A percentile compares a stretch with the other conserved stretches of the same genome.
phyloP scores from a whole-genome alignment of 2,888 invertebrate genomes.

The Listrodromus nycthemerus region DNA sequence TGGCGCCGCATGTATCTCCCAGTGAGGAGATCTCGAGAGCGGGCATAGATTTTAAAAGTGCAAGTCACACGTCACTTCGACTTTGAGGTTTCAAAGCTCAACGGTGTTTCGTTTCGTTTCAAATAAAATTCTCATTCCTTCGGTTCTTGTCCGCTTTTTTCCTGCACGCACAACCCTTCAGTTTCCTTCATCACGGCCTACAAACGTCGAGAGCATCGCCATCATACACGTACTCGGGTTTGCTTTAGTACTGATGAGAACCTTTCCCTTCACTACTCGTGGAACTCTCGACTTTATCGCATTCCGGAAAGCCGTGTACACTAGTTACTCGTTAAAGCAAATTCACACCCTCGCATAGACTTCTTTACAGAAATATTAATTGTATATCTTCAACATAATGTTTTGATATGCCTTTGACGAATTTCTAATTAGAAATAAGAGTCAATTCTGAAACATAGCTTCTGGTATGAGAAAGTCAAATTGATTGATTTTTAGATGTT shows the following conservation, averaged over 20 bases:
- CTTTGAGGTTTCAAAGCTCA: not conserved
- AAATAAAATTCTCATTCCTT: not conserved
- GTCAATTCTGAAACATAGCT: not conserved
- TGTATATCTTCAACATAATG: not conserved
- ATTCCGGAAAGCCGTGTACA: not conserved
- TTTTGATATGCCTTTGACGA: not conserved
- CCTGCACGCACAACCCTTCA: conserved; percentile 6
- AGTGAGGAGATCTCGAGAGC: not conserved
- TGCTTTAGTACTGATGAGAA: conserved; percentile 1
- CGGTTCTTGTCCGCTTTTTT: conserved; percentile 2
- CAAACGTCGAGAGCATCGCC: conserved; percentile 1
- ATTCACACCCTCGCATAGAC: not conserved
- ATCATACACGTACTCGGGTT: not conserved
- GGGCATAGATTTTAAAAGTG: conserved; percentile 17
- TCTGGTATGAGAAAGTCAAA: too few relatives aligned
- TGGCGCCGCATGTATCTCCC: not conserved
- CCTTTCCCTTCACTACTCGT: not conserved
- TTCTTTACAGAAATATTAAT: not conserved
- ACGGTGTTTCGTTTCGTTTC: conserved; percentile 17
- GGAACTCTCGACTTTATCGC: not conserved
- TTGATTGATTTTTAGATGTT: too few relatives aligned
- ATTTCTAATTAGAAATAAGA: not conserved
- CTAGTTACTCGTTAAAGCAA: conserved; percentile 3
- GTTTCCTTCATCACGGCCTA: conserved; percentile 6
- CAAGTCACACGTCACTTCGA: conserved; percentile 7